These are phyloP conservation scores for Phaetusa simplex DNA, from an alignment of 2,113 vertebrate species.

Conservation along the genomic window DNA sequence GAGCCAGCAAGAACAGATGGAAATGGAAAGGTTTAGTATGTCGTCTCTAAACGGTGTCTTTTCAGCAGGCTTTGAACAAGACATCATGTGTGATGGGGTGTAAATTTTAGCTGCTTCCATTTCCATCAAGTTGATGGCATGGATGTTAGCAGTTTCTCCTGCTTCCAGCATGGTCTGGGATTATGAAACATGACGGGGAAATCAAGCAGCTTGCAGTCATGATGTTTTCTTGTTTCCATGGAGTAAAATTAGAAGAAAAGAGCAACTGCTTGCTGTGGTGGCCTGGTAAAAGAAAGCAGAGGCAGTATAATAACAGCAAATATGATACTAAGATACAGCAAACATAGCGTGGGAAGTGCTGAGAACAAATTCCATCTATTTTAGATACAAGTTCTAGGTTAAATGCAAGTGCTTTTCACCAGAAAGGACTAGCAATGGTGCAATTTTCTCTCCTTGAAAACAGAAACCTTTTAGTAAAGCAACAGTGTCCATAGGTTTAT, in stretches of 20 bases:
- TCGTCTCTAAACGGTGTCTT: not conserved
- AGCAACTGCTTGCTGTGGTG: conserved; percentile 20
- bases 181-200: not conserved
- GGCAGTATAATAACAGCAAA: conserved; percentile 7
- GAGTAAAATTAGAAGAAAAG: conserved; percentile 47
- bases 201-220: not conserved
- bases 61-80: not conserved
- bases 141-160: not conserved
- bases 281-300: not conserved
- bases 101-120: not conserved
- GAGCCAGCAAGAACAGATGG: not conserved
- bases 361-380: not conserved
- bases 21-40: not conserved
- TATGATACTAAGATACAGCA: not conserved
- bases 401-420: not conserved
- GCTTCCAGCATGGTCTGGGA: not conserved
- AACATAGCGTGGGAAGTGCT: not conserved
- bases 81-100: not conserved
- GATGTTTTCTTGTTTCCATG: conserved; percentile 22
- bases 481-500: not conserved
- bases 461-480: not conserved
- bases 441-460: not conserved
- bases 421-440: not conserved
- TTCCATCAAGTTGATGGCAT: not conserved
- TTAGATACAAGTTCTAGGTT: not conserved